phyloP scores from a whole-genome alignment of 2,113 vertebrate species.

The Brachyhypopomus gauderio region DNA sequence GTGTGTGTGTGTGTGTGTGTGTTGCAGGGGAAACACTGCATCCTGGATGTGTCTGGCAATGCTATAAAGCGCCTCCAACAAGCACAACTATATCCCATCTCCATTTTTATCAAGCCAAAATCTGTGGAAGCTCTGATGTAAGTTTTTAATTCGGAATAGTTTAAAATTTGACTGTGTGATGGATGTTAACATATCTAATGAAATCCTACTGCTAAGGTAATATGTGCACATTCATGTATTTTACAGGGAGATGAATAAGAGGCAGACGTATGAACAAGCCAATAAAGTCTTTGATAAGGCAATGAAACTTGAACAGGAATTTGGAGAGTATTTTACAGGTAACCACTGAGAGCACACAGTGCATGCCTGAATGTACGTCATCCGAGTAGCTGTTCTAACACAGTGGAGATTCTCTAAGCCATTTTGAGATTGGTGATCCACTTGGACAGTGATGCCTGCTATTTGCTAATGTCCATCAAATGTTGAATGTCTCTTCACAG shows the following conservation, averaged over 20 bases:
- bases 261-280: conserved; percentile 97
- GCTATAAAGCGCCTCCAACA: conserved; percentile 99
- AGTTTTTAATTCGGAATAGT: conserved; percentile 65
- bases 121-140: conserved; percentile 97
- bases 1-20: conserved; percentile 30
- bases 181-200: too few relatives aligned
- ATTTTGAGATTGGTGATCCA: not conserved
- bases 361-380: not conserved
- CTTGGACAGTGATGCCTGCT: not conserved
- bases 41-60: conserved; percentile 97
- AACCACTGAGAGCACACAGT: conserved; percentile 3
- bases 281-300: conserved; percentile 99
- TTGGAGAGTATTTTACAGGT: conserved; percentile 99
- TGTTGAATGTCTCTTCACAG: conserved; percentile 68
- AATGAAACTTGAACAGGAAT: conserved; percentile 97
- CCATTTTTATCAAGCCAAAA: conserved; percentile 99
- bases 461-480: not conserved
- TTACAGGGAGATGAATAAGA: conserved; percentile 96
- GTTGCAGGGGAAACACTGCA: conserved; percentile 94
- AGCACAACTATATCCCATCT: conserved; percentile 97
- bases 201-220: too few relatives aligned
- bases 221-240: not conserved
- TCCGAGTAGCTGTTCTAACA: not conserved
- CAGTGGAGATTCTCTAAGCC: not conserved
- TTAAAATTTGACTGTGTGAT: too few relatives aligned